Conservation (phyloP, 2,797 vertebrate species). For the Pseudotriccus pelzelni region DNA sequence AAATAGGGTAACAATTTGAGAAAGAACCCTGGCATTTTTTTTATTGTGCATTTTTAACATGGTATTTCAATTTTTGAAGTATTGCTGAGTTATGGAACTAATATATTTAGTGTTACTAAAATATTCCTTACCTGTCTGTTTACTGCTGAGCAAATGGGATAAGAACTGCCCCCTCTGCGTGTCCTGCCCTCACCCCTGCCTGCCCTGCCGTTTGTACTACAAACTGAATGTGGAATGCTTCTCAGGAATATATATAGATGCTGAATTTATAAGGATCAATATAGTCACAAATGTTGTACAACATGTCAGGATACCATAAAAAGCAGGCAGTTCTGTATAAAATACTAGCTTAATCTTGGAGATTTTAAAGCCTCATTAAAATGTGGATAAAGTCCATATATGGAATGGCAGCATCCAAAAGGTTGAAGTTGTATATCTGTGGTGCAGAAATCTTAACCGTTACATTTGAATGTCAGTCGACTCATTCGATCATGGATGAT, state of each 20-base stretch:
- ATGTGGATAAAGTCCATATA: slow-evolving; percentile 80
- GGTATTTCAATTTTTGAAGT: slow-evolving; percentile 2
- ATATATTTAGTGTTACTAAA: not conserved
- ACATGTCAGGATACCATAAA: slow-evolving; percentile 81
- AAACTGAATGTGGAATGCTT: slow-evolving; percentile 43
- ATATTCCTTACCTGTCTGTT: not conserved
- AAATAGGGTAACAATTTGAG: slow-evolving; percentile 48
- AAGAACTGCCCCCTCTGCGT: not conserved
- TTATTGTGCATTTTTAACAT: not conserved
- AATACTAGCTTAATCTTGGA: slow-evolving; percentile 78
- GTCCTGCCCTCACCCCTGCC: not conserved
- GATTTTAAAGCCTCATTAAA: slow-evolving; percentile 84
- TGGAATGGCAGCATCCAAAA: slow-evolving; percentile 78
- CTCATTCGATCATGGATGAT: slow-evolving; percentile 32
- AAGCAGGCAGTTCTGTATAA: slow-evolving; percentile 78
- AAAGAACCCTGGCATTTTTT: slow-evolving; percentile 12
- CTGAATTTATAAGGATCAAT: slow-evolving; percentile 81
- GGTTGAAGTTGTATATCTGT: slow-evolving; percentile 80
- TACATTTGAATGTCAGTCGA: slow-evolving; percentile 58
- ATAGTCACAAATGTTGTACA: slow-evolving; percentile 81
- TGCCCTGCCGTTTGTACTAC: not conserved
- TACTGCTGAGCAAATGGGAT: not conserved
- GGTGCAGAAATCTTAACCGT: slow-evolving; percentile 43
- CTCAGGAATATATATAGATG: slow-evolving; percentile 73
- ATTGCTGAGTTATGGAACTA: not conserved